Evolutionary conservation across 2,888 invertebrate genomes (phyloP).

Genomic region (Lasiommata megera): DNA sequence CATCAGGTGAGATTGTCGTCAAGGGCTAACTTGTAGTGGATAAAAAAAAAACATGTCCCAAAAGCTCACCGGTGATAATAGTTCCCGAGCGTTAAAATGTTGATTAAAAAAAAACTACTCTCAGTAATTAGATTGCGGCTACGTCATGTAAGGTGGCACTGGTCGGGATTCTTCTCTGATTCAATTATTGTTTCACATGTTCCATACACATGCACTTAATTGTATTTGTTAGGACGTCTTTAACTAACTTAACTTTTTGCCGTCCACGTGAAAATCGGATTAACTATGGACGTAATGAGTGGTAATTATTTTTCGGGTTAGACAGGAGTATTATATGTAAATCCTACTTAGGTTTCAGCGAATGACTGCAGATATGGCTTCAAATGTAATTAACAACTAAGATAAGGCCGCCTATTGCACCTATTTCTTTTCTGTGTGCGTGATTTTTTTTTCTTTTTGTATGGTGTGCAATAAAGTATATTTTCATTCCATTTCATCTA

Average conservation of each 20-base stretch:
- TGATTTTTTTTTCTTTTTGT: too few relatives aligned
- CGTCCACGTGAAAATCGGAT: conserved; percentile 12
- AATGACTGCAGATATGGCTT: background rate
- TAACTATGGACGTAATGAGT: background rate
- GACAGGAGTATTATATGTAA: background rate
- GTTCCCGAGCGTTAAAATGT: background rate
- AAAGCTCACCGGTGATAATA: too few relatives aligned
- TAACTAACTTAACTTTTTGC: conserved; percentile 14
- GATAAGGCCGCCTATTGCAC: too few relatives aligned
- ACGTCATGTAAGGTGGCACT: conserved; percentile 47
- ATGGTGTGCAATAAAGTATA: too few relatives aligned
- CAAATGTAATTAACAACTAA: background rate
- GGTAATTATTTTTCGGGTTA: background rate
- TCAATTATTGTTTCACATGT: conserved; percentile 51
- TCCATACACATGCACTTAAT: conserved; percentile 26
- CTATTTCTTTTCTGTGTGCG: too few relatives aligned
- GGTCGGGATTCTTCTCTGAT: conserved; percentile 61
- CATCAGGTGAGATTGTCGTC: too few relatives aligned
- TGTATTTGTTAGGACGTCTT: conserved; percentile 23
- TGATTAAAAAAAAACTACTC: conserved; percentile 12
- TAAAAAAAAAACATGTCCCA: too few relatives aligned
- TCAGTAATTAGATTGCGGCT: conserved; percentile 58
- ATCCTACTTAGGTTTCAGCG: background rate
- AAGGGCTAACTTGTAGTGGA: too few relatives aligned
- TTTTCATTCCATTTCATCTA: too few relatives aligned